phyloP scores from a whole-genome alignment of 2,888 invertebrate species.

The Amiota mariae region DNA sequence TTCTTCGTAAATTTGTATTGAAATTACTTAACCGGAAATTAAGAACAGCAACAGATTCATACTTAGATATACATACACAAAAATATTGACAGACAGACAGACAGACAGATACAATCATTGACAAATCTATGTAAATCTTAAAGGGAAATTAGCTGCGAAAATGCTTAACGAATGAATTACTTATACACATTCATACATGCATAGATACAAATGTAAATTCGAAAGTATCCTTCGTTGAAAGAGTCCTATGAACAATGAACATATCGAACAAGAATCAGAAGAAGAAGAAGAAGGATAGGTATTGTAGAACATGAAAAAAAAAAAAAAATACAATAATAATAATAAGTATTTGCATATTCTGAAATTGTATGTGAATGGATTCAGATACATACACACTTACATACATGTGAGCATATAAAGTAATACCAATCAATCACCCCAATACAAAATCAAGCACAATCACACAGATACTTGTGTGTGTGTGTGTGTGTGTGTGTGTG shows the following conservation, averaged over 20 bases:
- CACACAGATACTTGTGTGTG: slow-evolving; percentile 31
- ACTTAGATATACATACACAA: no score
- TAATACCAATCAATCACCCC: slow-evolving; percentile 67
- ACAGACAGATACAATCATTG: slow-evolving; percentile 30
- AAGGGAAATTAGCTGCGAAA: slow-evolving; percentile 65
- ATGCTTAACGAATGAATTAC: slow-evolving; percentile 55
- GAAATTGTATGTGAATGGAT: slow-evolving; percentile 64
- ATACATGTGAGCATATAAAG: slow-evolving; percentile 34
- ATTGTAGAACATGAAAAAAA: background rate
- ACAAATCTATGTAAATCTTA: slow-evolving; percentile 55
- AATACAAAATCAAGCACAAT: slow-evolving; percentile 33
- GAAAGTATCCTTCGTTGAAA: no score
- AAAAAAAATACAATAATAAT: background rate
- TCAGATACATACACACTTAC: slow-evolving; percentile 24
- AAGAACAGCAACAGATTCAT: slow-evolving; percentile 51
- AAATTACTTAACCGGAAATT: slow-evolving; percentile 65
- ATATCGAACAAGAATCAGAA: background rate
- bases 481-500: no score
- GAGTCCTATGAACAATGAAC: no score
- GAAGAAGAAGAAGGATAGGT: background rate
- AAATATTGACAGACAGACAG: background rate
- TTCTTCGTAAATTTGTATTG: slow-evolving; percentile 46
- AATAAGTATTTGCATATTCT: slow-evolving; percentile 61
- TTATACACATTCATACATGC: background rate
- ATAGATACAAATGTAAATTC: no score